Evolutionary conservation across 2,113 vertebrate genomes (phyloP).

Genomic region (Antennarius striatus): DNA sequence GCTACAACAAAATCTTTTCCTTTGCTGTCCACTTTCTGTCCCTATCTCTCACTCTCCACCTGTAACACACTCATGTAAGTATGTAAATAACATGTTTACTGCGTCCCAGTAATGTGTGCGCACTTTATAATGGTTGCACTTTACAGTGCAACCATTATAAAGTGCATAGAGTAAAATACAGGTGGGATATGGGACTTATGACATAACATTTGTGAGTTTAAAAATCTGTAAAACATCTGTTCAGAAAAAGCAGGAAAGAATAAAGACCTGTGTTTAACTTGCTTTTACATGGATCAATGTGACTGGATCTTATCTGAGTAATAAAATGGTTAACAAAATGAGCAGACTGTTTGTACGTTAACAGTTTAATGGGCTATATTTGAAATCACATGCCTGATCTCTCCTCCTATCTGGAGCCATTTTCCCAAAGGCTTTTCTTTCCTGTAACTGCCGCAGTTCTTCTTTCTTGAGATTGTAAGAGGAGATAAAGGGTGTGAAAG

Average conservation of each 20-base stretch:
- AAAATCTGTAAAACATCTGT: conserved; percentile 24
- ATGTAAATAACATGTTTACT: background rate
- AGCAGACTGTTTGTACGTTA: background rate
- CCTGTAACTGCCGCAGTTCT: background rate
- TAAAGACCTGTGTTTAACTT: no score
- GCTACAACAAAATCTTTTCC: conserved; percentile 34
- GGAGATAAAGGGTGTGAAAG: background rate
- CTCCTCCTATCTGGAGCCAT: background rate
- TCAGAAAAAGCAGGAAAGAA: background rate
- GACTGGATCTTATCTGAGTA: no score
- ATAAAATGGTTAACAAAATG: background rate
- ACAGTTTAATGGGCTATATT: background rate
- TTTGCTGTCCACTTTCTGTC: background rate
- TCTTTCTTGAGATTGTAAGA: background rate
- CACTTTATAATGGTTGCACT: background rate
- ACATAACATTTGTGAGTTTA: background rate
- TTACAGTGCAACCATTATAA: no score
- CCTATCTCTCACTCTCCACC: background rate
- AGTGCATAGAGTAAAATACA: no score
- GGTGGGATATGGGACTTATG: no score
- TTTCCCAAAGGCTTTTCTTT: background rate
- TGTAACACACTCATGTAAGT: conserved; percentile 12
- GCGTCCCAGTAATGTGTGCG: background rate
- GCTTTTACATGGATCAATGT: no score
- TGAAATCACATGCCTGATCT: background rate